A percentile compares a stretch with the other conserved stretches of the same genome.
Evolutionary conservation across 2,113 vertebrate genomes (phyloP).

Genomic region (Candoia aspera): DNA sequence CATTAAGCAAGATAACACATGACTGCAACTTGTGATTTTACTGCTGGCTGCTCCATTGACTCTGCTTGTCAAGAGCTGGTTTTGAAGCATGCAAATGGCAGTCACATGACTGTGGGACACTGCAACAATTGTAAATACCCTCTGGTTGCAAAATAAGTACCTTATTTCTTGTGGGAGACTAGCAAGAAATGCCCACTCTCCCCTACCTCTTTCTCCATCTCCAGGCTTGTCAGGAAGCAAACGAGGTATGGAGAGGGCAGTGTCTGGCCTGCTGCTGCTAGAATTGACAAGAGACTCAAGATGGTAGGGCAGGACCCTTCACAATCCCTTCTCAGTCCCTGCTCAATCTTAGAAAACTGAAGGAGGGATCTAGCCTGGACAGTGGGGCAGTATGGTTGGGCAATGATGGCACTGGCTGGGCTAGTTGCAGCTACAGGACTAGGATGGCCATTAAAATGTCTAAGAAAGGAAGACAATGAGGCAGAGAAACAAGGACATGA

Average conservation of each 20-base stretch:
- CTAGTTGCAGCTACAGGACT: not conserved
- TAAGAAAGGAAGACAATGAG: not conserved
- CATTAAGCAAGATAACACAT: not conserved
- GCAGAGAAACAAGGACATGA: not conserved
- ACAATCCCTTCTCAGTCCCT: not conserved
- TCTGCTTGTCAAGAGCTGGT: not conserved
- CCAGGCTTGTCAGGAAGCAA: not conserved
- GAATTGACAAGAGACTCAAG: not conserved
- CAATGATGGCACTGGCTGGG: not conserved
- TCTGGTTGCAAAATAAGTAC: too few relatives aligned
- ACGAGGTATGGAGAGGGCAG: not conserved
- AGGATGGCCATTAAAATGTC: not conserved
- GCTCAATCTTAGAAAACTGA: not conserved
- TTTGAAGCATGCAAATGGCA: not conserved
- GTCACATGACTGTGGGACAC: not conserved
- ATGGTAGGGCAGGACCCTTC: not conserved
- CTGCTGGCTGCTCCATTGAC: not conserved
- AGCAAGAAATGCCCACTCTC: too few relatives aligned
- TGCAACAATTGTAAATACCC: too few relatives aligned
- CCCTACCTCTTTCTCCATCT: too few relatives aligned
- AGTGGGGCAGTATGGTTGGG: not conserved
- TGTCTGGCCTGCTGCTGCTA: not conserved
- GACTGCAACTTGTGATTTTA: not conserved
- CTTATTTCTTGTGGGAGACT: too few relatives aligned
- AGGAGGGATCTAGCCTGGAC: not conserved